phyloP scores from a whole-genome alignment of 2,888 invertebrate genomes.

The Sphaerolaimus hirsutus region DNA sequence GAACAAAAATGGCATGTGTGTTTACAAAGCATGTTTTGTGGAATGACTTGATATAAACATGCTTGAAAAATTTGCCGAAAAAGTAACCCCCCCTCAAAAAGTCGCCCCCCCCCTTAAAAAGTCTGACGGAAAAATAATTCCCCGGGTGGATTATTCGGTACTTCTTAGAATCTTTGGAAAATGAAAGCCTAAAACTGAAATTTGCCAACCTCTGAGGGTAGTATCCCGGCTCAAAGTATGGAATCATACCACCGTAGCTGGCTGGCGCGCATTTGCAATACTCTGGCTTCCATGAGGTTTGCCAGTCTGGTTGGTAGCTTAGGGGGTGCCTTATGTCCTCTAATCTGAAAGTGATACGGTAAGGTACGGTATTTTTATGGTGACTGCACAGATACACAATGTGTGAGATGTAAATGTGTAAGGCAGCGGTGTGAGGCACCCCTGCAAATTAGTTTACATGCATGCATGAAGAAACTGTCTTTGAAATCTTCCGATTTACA shows the following conservation, averaged over 20 bases:
- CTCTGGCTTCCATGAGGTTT: slow-evolving; percentile 8
- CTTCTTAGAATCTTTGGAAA: too few species aligned
- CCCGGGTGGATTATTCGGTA: too few species aligned
- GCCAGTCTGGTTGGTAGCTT: slow-evolving; percentile 10
- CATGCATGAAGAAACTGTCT: not conserved
- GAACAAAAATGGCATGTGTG: too few species aligned
- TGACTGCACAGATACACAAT: not conserved
- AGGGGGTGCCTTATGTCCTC: slow-evolving; percentile 2
- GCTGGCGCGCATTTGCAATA: slow-evolving; percentile 9
- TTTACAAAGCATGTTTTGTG: too few species aligned
- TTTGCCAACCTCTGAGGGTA: slow-evolving; percentile 15
- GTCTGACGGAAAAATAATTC: too few species aligned
- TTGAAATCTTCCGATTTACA: not conserved
- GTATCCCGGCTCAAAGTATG: slow-evolving; percentile 15
- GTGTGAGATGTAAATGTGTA: not conserved
- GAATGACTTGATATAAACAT: too few species aligned
- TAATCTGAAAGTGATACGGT: not conserved
- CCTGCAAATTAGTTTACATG: not conserved
- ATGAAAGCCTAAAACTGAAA: too few species aligned
- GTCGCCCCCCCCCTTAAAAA: too few species aligned
- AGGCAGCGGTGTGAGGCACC: too few species aligned
- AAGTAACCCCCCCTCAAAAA: too few species aligned
- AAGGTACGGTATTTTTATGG: not conserved
- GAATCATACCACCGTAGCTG: slow-evolving; percentile 8
- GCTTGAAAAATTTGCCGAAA: too few species aligned